Base-by-base conservation (phyloP, 2,888 invertebrate genomes). In the Tolmerus cingulatus region DNA sequence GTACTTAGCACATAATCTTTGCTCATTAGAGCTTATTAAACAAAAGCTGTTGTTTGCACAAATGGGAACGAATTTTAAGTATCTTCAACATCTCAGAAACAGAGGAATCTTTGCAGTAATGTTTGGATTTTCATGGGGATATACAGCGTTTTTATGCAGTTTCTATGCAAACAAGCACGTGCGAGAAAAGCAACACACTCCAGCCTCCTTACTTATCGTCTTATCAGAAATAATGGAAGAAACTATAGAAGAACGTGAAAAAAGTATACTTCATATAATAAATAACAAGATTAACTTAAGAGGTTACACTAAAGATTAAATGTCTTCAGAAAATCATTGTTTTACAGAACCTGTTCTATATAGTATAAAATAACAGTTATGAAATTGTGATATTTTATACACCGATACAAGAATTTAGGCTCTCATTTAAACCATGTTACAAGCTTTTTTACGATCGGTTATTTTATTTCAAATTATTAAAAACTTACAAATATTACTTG, bases 1-100 rank as follows among this genome's bases (percentile, higher is more conserved):
- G 85, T 87, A 87, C 88, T 88, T 88, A 86, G 86, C 87, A 88
- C 88, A 87, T 88, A 88, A 88, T 88, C 88, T 87, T 88, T 74
- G 79, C 87, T 88, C 87, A 88, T 88, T 88, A 88, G 87, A 81
- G 86, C 87, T 87, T 87, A 88, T 88, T 88, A 87, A 87, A 88
- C 87, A 88, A 87, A 74, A 88, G 88, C 87, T 88, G 87, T 86
- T 88, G 87, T 88, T 87, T 86, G 86, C 87, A 74, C 74, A 74
- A 84, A 84, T 84, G 84, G 55, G 81, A 81, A 23, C 55, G 27
- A 51, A 55, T 51, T 81, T 81, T 81, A 88, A 85, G 85, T 30
- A 57, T 40, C 37, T 66, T 27, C 23, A 66, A 66, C 66, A 66
- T 66, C 66, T 66, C 66, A 66, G 23, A 12, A 66, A 66, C 66